Evolutionary conservation across 2,113 vertebrate genomes (phyloP), one percentile per base, ranked within the genome.

Genomic region (Syngnathus typhle): DNA sequence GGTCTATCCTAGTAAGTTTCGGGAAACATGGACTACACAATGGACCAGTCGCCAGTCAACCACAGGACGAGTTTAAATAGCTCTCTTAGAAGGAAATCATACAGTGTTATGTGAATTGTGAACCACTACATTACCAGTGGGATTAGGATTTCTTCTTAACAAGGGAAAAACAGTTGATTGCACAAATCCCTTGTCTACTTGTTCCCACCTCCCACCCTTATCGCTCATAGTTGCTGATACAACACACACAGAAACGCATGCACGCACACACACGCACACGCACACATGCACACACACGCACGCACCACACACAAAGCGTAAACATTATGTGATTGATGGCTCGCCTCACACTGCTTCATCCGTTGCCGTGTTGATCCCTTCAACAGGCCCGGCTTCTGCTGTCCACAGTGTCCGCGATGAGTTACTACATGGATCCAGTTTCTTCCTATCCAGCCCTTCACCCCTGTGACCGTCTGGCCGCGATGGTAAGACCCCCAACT

Each of bases 381-480:
- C 77, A 86, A 76, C 88, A 90, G 89, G 81, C 84, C 72, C 81
- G 73, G 82, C 77, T 80, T 72, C 75, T 82, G 71, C 79, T 79
- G 84, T 86, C 83, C 78, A 38, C 81, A 65, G 80, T 18, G 43
- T 74, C 47, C 76, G 83, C 72, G 81, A 98, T 98, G 96, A 98
- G 92, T 91, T 97, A 98, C 90, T 96, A 94, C 72, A 73, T 91
- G 92, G 93, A 96, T 89, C 88, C 93, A 46, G 67, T 92, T 80
- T 87, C 91, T 4, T 85, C 88, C 74, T 90, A 71, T 69, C 64
- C 89, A 16, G 86, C 85, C 75, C 87, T 92, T 81, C 94, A 93
- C 67, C 83, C 91, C 64, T 81, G 88, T 36, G 78, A 90, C 80
- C 89, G 91, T 73, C 91, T 94, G 72, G 88, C 85, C 41, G 58